Conservation (phyloP, 2,113 vertebrate genomes). For the Oxyura jamaicensis region DNA sequence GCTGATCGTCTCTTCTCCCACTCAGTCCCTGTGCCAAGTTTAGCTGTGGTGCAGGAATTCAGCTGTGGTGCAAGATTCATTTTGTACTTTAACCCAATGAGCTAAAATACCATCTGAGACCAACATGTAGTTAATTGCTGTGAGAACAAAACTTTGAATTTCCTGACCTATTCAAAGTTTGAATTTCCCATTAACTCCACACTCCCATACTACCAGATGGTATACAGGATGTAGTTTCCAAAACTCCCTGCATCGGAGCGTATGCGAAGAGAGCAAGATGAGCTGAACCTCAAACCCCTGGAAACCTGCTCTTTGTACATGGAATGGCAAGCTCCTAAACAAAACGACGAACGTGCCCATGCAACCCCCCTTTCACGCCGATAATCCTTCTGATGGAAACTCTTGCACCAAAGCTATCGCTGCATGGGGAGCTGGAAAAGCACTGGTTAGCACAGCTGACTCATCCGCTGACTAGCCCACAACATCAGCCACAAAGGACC, state of each 20-base stretch:
- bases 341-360: neutral
- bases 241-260: neutral
- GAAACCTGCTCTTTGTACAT: neutral
- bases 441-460: slow-evolving; percentile 63
- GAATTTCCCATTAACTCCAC: slow-evolving; percentile 20
- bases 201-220: neutral
- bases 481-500: slow-evolving; percentile 63
- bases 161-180: slow-evolving; percentile 56
- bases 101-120: slow-evolving; percentile 46
- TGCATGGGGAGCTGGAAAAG: slow-evolving; percentile 48
- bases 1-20: slow-evolving; percentile 1
- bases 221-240: neutral
- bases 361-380: neutral
- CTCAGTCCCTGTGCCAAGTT: neutral
- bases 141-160: slow-evolving; percentile 47
- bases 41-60: neutral
- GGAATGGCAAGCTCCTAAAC: neutral
- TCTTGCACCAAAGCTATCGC: neutral
- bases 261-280: neutral
- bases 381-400: neutral
- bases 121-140: slow-evolving; percentile 56
- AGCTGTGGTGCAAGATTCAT: neutral
- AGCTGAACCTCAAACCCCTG: neutral
- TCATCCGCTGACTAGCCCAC: slow-evolving; percentile 61
- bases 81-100: slow-evolving; percentile 21